These are phyloP conservation scores for Danio choprae DNA, from an alignment of 2,797 vertebrate genomes.

Conservation along the genomic window DNA sequence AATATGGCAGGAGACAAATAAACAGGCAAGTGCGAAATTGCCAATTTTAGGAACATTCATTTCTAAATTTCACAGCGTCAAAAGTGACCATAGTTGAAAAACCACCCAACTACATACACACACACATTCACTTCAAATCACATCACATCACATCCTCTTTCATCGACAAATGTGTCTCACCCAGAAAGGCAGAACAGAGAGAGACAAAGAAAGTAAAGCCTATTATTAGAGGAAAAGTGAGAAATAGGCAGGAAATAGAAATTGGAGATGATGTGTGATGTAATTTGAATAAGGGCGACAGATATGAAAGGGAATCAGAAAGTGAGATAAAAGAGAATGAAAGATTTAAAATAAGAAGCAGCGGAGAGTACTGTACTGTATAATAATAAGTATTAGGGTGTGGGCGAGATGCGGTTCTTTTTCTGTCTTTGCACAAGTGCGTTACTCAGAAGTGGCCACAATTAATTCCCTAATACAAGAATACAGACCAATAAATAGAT, in stretches of 20 bases:
- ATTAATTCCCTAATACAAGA: neutral
- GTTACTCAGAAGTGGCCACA: neutral
- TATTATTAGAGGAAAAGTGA: conserved; percentile 17
- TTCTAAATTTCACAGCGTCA: neutral
- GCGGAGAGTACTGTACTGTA: neutral
- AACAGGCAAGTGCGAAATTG: neutral
- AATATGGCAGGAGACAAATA: neutral
- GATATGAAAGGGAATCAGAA: conserved; percentile 11
- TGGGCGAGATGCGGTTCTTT: neutral
- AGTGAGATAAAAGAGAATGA: neutral
- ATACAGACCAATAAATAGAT: neutral
- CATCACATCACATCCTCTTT: neutral
- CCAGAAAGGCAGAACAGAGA: neutral
- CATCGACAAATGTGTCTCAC: neutral
- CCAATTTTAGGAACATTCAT: neutral
- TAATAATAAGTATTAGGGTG: neutral
- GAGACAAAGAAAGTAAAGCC: conserved; percentile 24
- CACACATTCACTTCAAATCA: neutral
- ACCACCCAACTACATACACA: neutral
- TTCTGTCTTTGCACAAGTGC: neutral
- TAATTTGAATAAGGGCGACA: conserved; percentile 25
- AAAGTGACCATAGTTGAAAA: neutral
- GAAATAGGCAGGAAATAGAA: conserved; percentile 10
- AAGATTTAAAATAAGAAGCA: neutral
- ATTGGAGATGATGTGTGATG: conserved; percentile 16